Percentiles rank a stretch among this genome's conserved stretches.
phyloP scores from a whole-genome alignment of 2,888 invertebrate species.

The Cheilosia urbana region DNA sequence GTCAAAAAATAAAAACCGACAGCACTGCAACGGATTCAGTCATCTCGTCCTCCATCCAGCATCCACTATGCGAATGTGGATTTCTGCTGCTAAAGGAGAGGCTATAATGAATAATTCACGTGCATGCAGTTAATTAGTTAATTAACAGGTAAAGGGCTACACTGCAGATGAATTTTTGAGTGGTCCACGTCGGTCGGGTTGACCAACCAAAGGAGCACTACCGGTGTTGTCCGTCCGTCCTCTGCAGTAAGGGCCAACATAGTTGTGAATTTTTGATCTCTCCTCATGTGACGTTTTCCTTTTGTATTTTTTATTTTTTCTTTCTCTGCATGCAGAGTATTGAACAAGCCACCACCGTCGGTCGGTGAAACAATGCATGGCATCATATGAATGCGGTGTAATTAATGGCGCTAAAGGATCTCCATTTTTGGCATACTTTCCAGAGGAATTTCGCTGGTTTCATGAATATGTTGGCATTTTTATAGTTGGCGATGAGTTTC shows the following conservation, averaged over 20 bases:
- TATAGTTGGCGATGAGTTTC: too few relatives aligned
- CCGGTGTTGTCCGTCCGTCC: conserved; percentile 17
- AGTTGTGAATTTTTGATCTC: conserved; percentile 62
- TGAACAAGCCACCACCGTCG: conserved; percentile 21
- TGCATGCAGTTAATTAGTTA: conserved; percentile 75
- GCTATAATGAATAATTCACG: conserved; percentile 72
- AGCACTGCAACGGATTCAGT: conserved; percentile 40
- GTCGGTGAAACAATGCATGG: conserved; percentile 28
- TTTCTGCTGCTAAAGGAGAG: conserved; percentile 16
- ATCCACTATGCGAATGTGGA: conserved; percentile 40
- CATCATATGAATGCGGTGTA: conserved; percentile 52
- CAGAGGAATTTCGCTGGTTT: not conserved
- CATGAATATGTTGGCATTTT: too few relatives aligned
- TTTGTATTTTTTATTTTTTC: not conserved
- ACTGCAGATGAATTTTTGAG: conserved; percentile 73
- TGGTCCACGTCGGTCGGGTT: conserved; percentile 44
- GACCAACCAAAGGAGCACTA: conserved; percentile 21
- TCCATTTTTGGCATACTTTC: not conserved
- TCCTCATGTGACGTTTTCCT: conserved; percentile 14
- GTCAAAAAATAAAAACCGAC: conserved; percentile 18
- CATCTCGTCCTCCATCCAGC: conserved; percentile 39
- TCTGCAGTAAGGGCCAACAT: not conserved
- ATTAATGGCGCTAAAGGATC: conserved; percentile 49
- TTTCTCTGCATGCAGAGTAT: not conserved
- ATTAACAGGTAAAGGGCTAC: conserved; percentile 75